Conservation (phyloP, 1,140 invertebrate genomes). For the Papilio machaon region DNA sequence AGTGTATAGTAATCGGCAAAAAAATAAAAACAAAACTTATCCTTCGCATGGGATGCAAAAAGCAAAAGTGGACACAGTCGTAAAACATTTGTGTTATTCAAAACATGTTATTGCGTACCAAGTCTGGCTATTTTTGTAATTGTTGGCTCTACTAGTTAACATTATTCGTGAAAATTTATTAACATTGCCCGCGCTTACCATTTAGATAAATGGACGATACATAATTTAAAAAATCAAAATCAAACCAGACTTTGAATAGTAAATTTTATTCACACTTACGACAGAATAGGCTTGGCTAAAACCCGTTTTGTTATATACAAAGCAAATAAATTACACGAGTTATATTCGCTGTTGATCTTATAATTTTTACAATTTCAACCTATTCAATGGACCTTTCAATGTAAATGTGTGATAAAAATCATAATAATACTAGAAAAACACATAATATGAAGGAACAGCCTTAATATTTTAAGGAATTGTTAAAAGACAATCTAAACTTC, state of each 20-base stretch:
- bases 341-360: not conserved
- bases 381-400: too few species aligned
- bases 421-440: too few species aligned
- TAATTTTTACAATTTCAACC: too few species aligned
- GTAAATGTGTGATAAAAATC: too few species aligned
- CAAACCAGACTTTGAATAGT: not conserved
- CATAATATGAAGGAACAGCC: too few species aligned
- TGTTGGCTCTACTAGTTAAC: not conserved
- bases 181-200: not conserved
- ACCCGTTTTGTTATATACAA: not conserved
- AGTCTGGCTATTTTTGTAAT: constrained; percentile 9
- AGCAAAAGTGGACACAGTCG: not conserved
- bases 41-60: not conserved
- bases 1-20: not conserved
- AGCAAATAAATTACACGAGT: not conserved
- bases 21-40: constrained; percentile 3
- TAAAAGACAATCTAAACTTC: too few species aligned
- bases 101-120: constrained; percentile 16
- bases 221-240: not conserved
- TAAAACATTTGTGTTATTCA: constrained; percentile 1
- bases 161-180: constrained; percentile 8
- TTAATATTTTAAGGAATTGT: too few species aligned
- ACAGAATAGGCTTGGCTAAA: not conserved
- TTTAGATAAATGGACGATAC: not conserved
- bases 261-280: not conserved